Conservation (phyloP, 92 coral and sea anemone species). For the Plumapathes pennacea region DNA sequence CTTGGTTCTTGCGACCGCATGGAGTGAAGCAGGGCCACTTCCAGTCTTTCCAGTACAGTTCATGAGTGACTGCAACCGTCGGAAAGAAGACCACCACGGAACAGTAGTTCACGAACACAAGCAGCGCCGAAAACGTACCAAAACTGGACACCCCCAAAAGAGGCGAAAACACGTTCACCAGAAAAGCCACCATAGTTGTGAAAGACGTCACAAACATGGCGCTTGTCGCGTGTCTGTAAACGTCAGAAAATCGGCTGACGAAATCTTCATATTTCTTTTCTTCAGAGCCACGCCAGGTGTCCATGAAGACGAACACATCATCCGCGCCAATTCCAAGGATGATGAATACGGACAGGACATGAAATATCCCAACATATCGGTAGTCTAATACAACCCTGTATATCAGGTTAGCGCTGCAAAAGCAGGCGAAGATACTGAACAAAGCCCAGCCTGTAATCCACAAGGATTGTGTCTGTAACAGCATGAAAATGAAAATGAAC, state of each 20-base stretch:
- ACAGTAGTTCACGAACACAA: conserved; percentile 70
- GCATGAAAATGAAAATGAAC: conserved; percentile 68
- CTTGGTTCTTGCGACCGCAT: too few species aligned
- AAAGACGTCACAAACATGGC: conserved; percentile 73
- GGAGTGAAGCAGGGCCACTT: conserved; percentile 71
- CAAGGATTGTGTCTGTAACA: conserved; percentile 63
- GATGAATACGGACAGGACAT: conserved; percentile 67
- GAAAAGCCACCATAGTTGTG: conserved; percentile 72
- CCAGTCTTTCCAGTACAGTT: conserved; percentile 57
- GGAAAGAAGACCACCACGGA: conserved; percentile 67
- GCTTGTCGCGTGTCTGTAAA: conserved; percentile 54
- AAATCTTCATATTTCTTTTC: conserved; percentile 24
- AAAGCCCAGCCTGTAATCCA: conserved; percentile 77
- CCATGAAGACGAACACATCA: conserved; percentile 66
- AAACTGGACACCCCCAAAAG: conserved; percentile 64
- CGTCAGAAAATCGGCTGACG: conserved; percentile 46
- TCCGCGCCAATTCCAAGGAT: conserved; percentile 75
- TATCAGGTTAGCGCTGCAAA: conserved; percentile 64
- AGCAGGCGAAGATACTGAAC: conserved; percentile 61
- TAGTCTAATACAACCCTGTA: conserved; percentile 67
- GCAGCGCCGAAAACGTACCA: conserved; percentile 69
- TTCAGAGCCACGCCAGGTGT: conserved; percentile 68
- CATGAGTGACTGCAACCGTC: conserved; percentile 57
- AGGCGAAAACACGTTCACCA: conserved; percentile 60
- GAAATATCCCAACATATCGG: conserved; percentile 76